phyloP scores from a whole-genome alignment of 1,140 invertebrate species.

The Solenopsis invicta region DNA sequence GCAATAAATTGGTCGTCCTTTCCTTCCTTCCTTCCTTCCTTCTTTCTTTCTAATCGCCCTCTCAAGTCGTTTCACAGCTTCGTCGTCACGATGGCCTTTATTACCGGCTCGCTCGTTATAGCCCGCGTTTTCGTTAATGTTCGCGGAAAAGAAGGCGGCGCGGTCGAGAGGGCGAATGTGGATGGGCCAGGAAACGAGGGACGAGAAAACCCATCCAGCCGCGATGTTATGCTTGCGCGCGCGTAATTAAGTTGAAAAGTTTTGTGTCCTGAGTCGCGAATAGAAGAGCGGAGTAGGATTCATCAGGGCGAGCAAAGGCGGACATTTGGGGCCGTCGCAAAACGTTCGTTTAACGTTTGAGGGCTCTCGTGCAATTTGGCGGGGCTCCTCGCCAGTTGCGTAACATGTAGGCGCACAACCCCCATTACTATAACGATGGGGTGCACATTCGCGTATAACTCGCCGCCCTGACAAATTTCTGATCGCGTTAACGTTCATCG shows the following conservation, averaged over 20 bases:
- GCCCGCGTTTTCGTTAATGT: conserved; percentile 71
- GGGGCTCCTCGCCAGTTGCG: conserved; percentile 12
- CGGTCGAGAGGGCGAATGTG: conserved; percentile 1
- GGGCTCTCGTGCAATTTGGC: conserved; percentile 35
- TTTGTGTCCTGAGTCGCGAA: conserved; percentile 41
- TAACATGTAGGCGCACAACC: background rate
- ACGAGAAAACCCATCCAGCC: conserved; percentile 25
- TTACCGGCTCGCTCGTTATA: conserved; percentile 68
- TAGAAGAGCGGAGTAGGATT: conserved; percentile 8
- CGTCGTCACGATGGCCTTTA: conserved; percentile 64
- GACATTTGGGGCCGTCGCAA: conserved; percentile 38
- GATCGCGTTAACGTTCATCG: conserved; percentile 49
- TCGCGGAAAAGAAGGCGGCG: conserved; percentile 30
- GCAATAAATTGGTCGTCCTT: conserved; percentile 67
- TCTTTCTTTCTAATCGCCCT: background rate
- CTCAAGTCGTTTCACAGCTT: conserved; percentile 44
- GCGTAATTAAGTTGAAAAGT: conserved; percentile 69
- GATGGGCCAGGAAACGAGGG: conserved; percentile 18
- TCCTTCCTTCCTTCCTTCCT: conserved; percentile 18
- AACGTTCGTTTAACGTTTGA: conserved; percentile 61
- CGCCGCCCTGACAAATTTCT: conserved; percentile 43
- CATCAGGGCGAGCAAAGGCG: conserved; percentile 1
- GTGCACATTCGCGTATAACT: background rate
- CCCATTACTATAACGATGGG: background rate
- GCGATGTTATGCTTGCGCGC: conserved; percentile 41